A percentile compares a stretch with the other conserved stretches of the same genome.
Conservation (phyloP, 2,888 invertebrate species). For the Acronicta leporina region DNA sequence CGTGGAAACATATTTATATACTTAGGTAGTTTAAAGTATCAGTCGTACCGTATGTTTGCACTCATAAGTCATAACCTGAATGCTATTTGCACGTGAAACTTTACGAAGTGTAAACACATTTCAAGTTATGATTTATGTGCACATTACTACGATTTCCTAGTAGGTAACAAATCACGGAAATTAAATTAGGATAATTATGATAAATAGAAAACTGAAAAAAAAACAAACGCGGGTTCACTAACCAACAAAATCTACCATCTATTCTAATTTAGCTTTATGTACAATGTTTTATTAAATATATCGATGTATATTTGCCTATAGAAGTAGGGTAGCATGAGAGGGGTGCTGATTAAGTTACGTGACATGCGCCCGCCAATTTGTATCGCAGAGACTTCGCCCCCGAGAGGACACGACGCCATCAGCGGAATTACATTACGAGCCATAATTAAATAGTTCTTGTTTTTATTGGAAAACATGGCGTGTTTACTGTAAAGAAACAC, state of each 20-base stretch:
- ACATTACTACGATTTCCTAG: constrained; percentile 23
- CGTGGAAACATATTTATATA: too few species aligned
- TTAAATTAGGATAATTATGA: too few species aligned
- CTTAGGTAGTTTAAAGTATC: too few species aligned
- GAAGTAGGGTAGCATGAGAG: constrained; percentile 58
- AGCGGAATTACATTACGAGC: constrained; percentile 77
- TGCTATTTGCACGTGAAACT: constrained; percentile 24
- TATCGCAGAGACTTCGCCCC: constrained; percentile 69
- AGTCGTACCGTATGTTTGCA: neutral
- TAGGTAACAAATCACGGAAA: neutral
- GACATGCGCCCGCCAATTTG: constrained; percentile 87
- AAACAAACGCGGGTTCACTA: constrained; percentile 29
- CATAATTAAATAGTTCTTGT: constrained; percentile 80
- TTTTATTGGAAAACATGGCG: constrained; percentile 72
- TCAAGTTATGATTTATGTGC: constrained; percentile 10
- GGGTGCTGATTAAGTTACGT: constrained; percentile 86
- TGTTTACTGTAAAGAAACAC: constrained; percentile 55
- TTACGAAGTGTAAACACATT: constrained; percentile 45
- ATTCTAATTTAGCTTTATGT: constrained; percentile 30
- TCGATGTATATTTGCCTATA: constrained; percentile 57
- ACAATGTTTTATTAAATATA: constrained; percentile 47
- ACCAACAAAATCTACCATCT: constrained; percentile 22
- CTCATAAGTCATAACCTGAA: constrained; percentile 36
- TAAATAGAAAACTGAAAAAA: neutral
- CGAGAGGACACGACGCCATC: constrained; percentile 66